These are phyloP conservation scores for Gopherus evgoodei DNA, from an alignment of 2,113 vertebrate species.

Conservation along the genomic window DNA sequence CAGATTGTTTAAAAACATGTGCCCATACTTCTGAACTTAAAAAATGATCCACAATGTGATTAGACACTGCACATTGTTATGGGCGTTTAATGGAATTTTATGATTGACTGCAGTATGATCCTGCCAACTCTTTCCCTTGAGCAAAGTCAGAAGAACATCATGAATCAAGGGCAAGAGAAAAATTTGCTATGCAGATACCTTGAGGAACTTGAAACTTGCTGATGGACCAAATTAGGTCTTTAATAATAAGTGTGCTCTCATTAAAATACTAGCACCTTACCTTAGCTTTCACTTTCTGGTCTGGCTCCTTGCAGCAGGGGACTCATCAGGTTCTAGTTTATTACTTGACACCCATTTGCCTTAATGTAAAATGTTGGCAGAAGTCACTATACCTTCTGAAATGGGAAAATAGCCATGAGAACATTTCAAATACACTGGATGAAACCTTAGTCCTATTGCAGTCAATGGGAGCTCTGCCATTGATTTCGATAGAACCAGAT, in stretches of 20 bases:
- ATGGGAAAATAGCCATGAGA: not conserved
- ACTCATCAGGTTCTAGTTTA: not conserved
- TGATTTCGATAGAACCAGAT: not conserved
- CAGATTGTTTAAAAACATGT: not conserved
- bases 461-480: not conserved
- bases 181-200: not conserved
- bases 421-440: not conserved
- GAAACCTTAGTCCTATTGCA: not conserved
- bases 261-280: not conserved
- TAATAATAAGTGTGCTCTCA: not conserved
- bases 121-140: conserved; percentile 1
- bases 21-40: not conserved
- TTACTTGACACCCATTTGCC: not conserved
- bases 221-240: not conserved
- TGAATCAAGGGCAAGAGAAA: conserved; percentile 37
- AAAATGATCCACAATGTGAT: conserved; percentile 15
- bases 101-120: conserved; percentile 25
- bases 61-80: conserved; percentile 15
- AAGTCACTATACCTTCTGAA: not conserved
- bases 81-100: conserved; percentile 27
- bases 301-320: not conserved
- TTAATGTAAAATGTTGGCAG: not conserved
- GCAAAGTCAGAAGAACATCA: conserved; percentile 8
- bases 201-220: conserved; percentile 2
- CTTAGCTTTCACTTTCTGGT: not conserved